phyloP scores from a whole-genome alignment of 2,888 invertebrate genomes.

The Cheilosia scutellata region DNA sequence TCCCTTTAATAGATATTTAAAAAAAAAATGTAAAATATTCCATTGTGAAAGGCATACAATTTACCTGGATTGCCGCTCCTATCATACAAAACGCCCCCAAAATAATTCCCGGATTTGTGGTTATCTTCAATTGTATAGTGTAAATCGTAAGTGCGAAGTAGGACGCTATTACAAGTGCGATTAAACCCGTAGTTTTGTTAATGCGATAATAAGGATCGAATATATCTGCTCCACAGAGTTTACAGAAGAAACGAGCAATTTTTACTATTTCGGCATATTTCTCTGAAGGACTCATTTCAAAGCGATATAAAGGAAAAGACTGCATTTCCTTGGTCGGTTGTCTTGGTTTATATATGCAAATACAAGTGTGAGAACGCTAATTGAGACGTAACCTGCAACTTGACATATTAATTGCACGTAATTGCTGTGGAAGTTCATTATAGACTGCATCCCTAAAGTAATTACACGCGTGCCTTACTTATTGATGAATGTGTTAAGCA shows the following conservation, averaged over 20 bases:
- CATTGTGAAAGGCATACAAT: background rate
- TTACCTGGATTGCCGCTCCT: conserved; percentile 56
- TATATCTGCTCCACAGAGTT: conserved; percentile 53
- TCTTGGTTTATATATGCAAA: background rate
- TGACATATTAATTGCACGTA: background rate
- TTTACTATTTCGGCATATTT: conserved; percentile 35
- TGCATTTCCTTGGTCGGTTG: background rate
- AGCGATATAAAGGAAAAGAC: background rate
- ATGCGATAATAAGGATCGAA: conserved; percentile 36
- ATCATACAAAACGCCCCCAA: conserved; percentile 67
- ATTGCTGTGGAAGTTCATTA: background rate
- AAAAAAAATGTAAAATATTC: background rate
- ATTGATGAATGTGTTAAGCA: too few relatives aligned
- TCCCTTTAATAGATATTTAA: conserved; percentile 36
- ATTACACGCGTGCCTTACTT: too few relatives aligned
- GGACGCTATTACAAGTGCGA: conserved; percentile 24
- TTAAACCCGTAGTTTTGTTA: conserved; percentile 16
- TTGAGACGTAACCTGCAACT: background rate
- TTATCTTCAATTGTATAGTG: conserved; percentile 40
- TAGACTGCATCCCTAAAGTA: too few relatives aligned
- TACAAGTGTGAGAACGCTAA: background rate
- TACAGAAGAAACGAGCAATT: conserved; percentile 19
- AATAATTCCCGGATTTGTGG: conserved; percentile 26
- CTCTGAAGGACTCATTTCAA: conserved; percentile 52
- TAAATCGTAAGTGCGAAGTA: conserved; percentile 59